Evolutionary conservation across 2,888 invertebrate genomes (phyloP).

Genomic region (Camptogramma bilineatum): DNA sequence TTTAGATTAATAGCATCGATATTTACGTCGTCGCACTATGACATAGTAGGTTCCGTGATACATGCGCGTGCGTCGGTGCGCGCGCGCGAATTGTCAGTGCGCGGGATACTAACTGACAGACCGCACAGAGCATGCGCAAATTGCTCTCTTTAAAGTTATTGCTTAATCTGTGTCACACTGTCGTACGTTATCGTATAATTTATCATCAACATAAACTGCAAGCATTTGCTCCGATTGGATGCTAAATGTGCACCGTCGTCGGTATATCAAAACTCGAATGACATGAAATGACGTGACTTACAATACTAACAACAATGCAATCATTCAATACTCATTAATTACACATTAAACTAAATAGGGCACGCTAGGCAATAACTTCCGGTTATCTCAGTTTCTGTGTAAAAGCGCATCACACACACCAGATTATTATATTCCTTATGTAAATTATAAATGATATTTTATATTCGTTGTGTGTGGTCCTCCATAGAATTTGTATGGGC

Average conservation of each 20-base stretch:
- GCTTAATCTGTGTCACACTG: slow-evolving; percentile 13
- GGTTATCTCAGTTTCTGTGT: too few relatives aligned
- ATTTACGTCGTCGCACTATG: slow-evolving; percentile 50
- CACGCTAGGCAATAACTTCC: too few relatives aligned
- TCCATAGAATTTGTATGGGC: too few relatives aligned
- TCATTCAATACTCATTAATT: too few relatives aligned
- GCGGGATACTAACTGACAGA: slow-evolving; percentile 54
- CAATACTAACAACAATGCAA: too few relatives aligned
- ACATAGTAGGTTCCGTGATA: slow-evolving; percentile 47
- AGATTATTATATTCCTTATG: too few relatives aligned
- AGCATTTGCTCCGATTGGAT: neutral
- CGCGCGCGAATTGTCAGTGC: slow-evolving; percentile 59
- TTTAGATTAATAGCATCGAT: slow-evolving; percentile 10
- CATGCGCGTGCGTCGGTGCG: slow-evolving; percentile 57
- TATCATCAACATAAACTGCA: neutral
- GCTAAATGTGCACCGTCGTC: neutral
- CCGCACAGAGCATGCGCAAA: neutral
- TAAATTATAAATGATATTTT: too few relatives aligned
- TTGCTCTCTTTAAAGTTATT: neutral
- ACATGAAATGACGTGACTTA: too few relatives aligned
- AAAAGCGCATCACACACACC: too few relatives aligned
- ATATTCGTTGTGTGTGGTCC: too few relatives aligned
- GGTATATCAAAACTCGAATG: too few relatives aligned
- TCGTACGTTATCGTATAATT: neutral
- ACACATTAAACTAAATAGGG: too few relatives aligned